These are phyloP conservation scores for Sinocyclocheilus anshuiensis DNA, from an alignment of 2,113 vertebrate species.

Conservation along the genomic window DNA sequence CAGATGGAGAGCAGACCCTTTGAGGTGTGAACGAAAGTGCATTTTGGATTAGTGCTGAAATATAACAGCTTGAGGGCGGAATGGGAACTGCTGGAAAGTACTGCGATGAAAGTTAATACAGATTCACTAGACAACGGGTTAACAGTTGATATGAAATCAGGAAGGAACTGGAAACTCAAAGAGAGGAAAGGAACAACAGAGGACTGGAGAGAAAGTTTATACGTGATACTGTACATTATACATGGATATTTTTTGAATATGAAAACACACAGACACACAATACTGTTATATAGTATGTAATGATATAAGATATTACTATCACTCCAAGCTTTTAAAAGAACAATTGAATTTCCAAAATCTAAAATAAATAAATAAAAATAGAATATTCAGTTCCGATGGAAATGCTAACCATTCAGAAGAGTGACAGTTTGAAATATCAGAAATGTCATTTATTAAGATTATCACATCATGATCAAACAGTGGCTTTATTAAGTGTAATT, in stretches of 20 bases:
- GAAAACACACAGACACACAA: too few relatives aligned
- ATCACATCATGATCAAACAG: not conserved
- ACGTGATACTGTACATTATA: not conserved
- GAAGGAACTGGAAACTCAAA: not conserved
- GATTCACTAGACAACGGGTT: not conserved
- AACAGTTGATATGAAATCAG: not conserved
- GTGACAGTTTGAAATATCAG: too few relatives aligned
- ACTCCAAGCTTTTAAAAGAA: too few relatives aligned
- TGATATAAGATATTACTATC: too few relatives aligned
- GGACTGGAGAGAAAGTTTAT: not conserved
- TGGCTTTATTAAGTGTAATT: not conserved
- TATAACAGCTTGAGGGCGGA: not conserved
- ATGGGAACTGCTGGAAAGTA: not conserved
- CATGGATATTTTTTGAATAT: too few relatives aligned
- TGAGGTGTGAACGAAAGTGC: conserved; percentile 10
- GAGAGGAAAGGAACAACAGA: not conserved
- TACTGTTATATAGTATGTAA: too few relatives aligned
- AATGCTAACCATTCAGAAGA: too few relatives aligned
- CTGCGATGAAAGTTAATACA: not conserved
- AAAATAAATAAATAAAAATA: too few relatives aligned
- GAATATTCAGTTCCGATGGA: too few relatives aligned
- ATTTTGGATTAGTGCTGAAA: not conserved
- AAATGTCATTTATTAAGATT: too few relatives aligned
- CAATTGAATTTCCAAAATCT: too few relatives aligned
- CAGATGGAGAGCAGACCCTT: not conserved